A percentile compares a stretch with the other conserved stretches of the same genome.
Evolutionary conservation across 2,113 vertebrate genomes (phyloP).

Genomic region (Chelonoidis abingdonii): DNA sequence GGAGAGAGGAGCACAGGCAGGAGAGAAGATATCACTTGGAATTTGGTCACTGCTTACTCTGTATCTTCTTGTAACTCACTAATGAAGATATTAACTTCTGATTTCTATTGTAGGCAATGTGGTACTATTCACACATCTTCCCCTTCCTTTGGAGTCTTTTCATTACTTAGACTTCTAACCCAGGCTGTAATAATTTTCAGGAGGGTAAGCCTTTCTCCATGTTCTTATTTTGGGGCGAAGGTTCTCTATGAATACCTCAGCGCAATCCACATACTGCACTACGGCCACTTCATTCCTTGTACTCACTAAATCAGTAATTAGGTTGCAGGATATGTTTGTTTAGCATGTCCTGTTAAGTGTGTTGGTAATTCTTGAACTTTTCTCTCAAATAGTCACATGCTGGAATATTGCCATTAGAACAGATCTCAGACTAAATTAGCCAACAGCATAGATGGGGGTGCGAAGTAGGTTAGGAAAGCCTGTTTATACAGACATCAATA

Average conservation of each 20-base stretch:
- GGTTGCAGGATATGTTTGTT: conserved; percentile 23
- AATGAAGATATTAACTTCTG: background rate
- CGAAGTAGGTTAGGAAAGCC: conserved; percentile 52
- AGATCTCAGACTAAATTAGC: background rate
- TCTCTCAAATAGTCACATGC: conserved; percentile 48
- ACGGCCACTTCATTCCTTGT: background rate
- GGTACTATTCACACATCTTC: background rate
- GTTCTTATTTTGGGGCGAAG: background rate
- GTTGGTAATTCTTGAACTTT: conserved; percentile 55
- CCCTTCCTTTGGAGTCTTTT: background rate
- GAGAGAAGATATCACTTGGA: background rate
- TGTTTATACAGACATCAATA: conserved; percentile 43
- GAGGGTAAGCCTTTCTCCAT: background rate
- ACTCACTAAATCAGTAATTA: conserved; percentile 28
- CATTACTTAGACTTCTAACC: conserved; percentile 12
- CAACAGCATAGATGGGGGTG: conserved; percentile 42
- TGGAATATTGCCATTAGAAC: conserved; percentile 60
- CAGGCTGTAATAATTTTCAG: background rate
- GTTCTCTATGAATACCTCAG: background rate
- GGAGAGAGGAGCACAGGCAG: background rate
- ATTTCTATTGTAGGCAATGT: background rate
- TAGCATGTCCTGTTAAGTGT: background rate
- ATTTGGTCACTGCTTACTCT: background rate
- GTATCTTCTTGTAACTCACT: background rate
- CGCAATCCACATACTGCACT: background rate